phyloP scores from a whole-genome alignment of 1,140 invertebrate species.

The Triops longicaudatus region DNA sequence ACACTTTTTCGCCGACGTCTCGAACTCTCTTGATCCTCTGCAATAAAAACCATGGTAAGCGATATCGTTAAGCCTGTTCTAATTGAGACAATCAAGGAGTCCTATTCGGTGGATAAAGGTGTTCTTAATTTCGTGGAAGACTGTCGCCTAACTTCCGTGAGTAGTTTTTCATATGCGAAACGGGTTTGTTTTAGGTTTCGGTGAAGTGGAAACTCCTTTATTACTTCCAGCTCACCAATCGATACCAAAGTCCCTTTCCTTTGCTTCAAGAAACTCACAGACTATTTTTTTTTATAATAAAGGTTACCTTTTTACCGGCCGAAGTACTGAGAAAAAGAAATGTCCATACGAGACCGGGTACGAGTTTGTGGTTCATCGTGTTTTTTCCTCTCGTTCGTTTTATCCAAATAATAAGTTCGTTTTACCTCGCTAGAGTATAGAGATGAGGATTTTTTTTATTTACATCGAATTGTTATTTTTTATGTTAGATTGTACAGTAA shows the following conservation, averaged over 20 bases:
- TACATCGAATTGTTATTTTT: too few species aligned
- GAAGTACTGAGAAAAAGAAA: not conserved
- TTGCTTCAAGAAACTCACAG: not conserved
- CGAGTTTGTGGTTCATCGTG: not conserved
- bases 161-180: not conserved
- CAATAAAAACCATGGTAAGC: not conserved
- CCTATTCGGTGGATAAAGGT: not conserved
- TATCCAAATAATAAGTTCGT: not conserved
- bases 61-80: not conserved
- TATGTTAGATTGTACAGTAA: too few species aligned
- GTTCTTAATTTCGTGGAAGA: not conserved
- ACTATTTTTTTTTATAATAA: not conserved
- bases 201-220: constrained; percentile 2
- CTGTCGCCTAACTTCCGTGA: not conserved
- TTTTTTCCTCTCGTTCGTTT: not conserved
- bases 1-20: too few species aligned
- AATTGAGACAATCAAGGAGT: not conserved
- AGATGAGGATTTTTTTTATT: too few species aligned
- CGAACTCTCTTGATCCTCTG: too few species aligned
- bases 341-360: not conserved
- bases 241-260: not conserved
- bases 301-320: not conserved
- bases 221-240: not conserved
- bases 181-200: not conserved
- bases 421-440: too few species aligned